Percentiles rank a stretch among this genome's conserved stretches.
These are phyloP conservation scores for Amitus sp. DNA, from an alignment of 2,888 invertebrate species.

Conservation along the genomic window DNA sequence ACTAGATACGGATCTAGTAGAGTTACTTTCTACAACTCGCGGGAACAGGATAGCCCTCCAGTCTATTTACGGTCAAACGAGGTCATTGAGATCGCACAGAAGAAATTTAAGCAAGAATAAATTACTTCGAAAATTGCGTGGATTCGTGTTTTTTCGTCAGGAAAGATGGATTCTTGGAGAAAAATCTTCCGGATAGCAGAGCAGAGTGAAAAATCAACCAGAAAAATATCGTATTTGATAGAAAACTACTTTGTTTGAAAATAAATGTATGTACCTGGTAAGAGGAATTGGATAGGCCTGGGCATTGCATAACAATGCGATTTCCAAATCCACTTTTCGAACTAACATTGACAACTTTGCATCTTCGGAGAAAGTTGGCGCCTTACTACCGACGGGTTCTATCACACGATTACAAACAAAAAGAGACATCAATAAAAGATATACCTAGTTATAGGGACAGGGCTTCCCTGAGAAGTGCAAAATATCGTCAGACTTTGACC, in stretches of 20 bases:
- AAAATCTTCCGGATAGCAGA: no score
- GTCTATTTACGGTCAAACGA: no score
- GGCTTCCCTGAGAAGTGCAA: slow-evolving; percentile 79
- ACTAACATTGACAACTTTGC: slow-evolving; percentile 63
- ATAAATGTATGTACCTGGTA: slow-evolving; percentile 68
- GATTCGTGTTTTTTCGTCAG: no score
- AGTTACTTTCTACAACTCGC: slow-evolving; percentile 32
- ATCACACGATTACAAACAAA: slow-evolving; percentile 25
- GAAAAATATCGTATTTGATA: no score
- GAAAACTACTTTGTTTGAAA: no score
- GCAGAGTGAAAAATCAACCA: no score
- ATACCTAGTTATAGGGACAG: slow-evolving; percentile 79
- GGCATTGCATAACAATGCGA: slow-evolving; percentile 67
- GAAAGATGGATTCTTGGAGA: no score
- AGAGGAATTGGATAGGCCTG: slow-evolving; percentile 67
- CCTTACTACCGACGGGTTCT: slow-evolving; percentile 72
- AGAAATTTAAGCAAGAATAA: neutral
- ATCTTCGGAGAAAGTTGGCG: slow-evolving; percentile 72
- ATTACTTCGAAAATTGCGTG: no score
- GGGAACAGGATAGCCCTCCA: slow-evolving; percentile 64
- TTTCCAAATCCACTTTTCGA: slow-evolving; percentile 52
- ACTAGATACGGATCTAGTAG: no score
- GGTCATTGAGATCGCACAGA: no score
- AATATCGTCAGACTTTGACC: slow-evolving; percentile 68
- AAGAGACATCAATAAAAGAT: slow-evolving; percentile 2